phyloP scores from a whole-genome alignment of 2,113 vertebrate species.

The Chionodraco myersi region DNA sequence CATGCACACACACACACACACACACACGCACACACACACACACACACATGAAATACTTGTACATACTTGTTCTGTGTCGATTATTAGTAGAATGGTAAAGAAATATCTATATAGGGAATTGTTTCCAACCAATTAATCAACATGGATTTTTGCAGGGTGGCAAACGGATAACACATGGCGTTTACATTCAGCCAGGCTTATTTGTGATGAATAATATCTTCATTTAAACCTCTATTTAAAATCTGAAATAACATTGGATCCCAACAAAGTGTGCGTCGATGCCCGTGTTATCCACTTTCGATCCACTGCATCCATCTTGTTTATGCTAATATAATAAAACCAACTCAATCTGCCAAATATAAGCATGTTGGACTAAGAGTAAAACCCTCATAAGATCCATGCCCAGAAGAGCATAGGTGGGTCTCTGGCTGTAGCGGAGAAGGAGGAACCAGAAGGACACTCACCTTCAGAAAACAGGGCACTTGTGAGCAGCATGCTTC shows the following conservation, averaged over 20 bases:
- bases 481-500: conserved; percentile 89
- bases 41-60: conserved; percentile 40
- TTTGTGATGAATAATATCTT: neutral
- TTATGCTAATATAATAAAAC: conserved; percentile 6
- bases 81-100: conserved; percentile 59
- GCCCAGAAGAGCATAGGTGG: conserved; percentile 33
- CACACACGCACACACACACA: conserved; percentile 43
- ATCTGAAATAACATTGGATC: neutral
- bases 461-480: conserved; percentile 61
- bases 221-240: neutral
- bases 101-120: conserved; percentile 28
- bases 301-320: conserved; percentile 53
- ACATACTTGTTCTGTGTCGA: conserved; percentile 39
- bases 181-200: neutral
- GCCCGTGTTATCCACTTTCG: conserved; percentile 62
- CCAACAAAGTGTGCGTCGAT: neutral
- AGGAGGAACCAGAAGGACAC: conserved; percentile 26
- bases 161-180: conserved; percentile 59
- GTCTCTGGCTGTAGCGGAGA: conserved; percentile 42
- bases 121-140: conserved; percentile 22
- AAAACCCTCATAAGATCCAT: conserved; percentile 15
- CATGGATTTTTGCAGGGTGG: conserved; percentile 49
- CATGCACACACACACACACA: conserved; percentile 49
- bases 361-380: conserved; percentile 26
- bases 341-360: conserved; percentile 24